phyloP scores from a whole-genome alignment of 1,140 invertebrate species.

The Melanaphis sacchari region DNA sequence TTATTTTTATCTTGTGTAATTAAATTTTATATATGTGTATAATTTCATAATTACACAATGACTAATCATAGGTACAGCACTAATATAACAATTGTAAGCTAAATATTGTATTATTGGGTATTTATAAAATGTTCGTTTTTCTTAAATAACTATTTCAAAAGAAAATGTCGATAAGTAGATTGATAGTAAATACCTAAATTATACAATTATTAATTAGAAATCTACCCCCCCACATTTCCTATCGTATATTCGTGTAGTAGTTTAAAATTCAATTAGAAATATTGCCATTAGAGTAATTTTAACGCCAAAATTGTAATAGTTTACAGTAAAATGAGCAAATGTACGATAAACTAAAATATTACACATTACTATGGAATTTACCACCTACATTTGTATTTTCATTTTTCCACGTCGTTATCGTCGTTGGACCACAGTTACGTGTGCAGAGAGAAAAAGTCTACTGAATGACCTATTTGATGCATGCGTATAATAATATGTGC shows the following conservation, averaged over 20 bases:
- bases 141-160: no score
- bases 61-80: no score
- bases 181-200: no score
- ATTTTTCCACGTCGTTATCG: background rate
- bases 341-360: background rate
- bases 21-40: no score
- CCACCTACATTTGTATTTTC: background rate
- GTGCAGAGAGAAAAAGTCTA: background rate
- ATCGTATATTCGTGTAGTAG: background rate
- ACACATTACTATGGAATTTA: background rate
- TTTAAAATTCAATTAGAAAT: background rate
- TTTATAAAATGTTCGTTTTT: no score
- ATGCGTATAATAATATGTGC: background rate
- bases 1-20: no score
- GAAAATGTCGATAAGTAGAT: no score
- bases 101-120: no score
- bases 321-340: background rate
- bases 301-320: background rate
- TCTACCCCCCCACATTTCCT: no score
- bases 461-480: background rate
- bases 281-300: background rate
- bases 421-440: background rate
- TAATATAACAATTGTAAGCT: no score
- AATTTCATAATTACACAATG: no score
- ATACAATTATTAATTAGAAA: no score